Evolutionary conservation across 2,888 invertebrate species (phyloP), one percentile per base, ranked within the genome.

Genomic region (Zygogramma bicolorata): DNA sequence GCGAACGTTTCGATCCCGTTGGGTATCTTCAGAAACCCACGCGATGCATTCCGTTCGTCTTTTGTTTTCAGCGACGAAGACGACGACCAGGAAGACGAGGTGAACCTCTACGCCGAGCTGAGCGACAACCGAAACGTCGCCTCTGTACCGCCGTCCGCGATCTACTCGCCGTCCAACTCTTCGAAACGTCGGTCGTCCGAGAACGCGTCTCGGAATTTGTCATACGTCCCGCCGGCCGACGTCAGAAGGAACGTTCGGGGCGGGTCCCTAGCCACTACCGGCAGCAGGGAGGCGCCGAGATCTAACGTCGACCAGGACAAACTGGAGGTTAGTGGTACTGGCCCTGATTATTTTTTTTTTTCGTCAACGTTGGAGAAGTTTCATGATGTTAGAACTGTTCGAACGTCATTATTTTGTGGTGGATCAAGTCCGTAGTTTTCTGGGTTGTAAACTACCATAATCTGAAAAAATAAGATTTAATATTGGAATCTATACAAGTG

Each of bases 41-140:
- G n/a, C n/a, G n/a, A n/a, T 38, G n/a, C n/a, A 38, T 10, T 38
- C 38, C 8, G 15, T 27, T 40, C 7, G 0, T 25, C 3, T 31
- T 22, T 3, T 34, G 46, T 73, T 81, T 82, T 49, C 71, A 87
- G 87, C 70, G 86, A 86, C 69, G 86, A 85, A 42, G 81, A 82
- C 70, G 86, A 86, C 69, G 86, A 85, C 40, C 81, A 82, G 72
- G 79, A 81, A 13, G 85, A 84, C 60, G 86, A 86, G 65, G 80
- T 81, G 31, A 85, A 85, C 63, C 84, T 84, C 46, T 86, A 84
- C 77, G 80, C 84, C 3, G 84, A 85, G 70, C 46, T 84, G 20
- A 79, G 76, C 68, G 75, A 77, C 29, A 71, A 77, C 59, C 76
- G 67, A n/a, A 79, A 80, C 65, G 70, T 71, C 53, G 68, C 73